Base-by-base conservation (phyloP, 2,113 vertebrate genomes). In the Nerophis lumbriciformis region DNA sequence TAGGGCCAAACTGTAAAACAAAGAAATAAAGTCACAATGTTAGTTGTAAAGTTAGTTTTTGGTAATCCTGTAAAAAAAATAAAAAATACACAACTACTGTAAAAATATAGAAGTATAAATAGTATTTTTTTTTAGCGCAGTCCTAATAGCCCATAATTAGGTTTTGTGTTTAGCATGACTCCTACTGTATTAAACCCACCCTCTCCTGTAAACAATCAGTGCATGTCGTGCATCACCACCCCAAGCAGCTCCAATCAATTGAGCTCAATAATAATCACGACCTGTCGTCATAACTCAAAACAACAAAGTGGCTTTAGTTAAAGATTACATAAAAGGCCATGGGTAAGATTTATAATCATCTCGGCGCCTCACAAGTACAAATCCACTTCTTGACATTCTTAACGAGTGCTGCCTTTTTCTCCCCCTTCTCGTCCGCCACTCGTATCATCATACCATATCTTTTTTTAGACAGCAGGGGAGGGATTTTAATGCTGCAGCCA, bases 311-410 rank as follows among this genome's bases (percentile, higher is more conserved):
- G 38, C 55, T 44, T 57, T 44, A 57, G 55, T 21, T 57, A 0
- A 6, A 10, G 55, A 57, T 57, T n/a, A 55, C 10, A 16, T 52
- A 52, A 52, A 52, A 55, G 36, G 36, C 28, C 28, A n/a, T n/a
- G 38, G 53, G 37, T 39, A n/a, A 55, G 53, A 8, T n/a, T 55
- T 39, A 28, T 28, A 28, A 28, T 28, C 38, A 39, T 55, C 53
- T 36, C 52, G 3, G 11, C 35, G 28, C 21, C 52, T 38, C 53
- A 37, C 14, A n/a, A 39, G 53, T 38, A 38, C 7, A 55, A 55
- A 55, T 55, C n/a, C 39, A 44, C 55, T 44, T 57, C 55, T 57
- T 57, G 55, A 57, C 55, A 57, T 57, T 57, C 55, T 44, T 44
- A 57, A 56, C 16, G 38, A 44, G 55, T 57, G 19, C n/a, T 21